Conservation (phyloP, 1,140 invertebrate species). For the Macrobrachium rosenbergii region DNA sequence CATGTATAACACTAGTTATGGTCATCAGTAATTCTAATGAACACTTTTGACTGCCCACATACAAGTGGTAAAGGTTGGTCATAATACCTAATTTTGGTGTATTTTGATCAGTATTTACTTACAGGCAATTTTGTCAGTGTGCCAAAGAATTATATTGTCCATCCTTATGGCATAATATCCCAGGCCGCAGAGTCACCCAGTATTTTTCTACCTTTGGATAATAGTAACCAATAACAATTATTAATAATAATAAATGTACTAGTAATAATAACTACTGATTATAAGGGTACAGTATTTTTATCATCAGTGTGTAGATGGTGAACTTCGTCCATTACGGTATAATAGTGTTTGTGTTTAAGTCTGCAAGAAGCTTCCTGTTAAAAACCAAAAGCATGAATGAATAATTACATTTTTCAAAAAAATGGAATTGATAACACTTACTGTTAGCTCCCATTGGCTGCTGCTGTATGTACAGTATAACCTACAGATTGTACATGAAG, state of each 20-base stretch:
- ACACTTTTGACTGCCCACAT: background rate
- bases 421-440: no score
- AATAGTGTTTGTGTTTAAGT: background rate
- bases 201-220: conserved; percentile 58
- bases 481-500: no score
- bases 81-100: conserved; percentile 14
- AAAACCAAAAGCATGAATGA: background rate
- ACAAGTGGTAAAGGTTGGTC: background rate
- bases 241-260: no score
- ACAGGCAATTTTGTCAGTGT: conserved; percentile 39
- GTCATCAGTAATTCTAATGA: background rate
- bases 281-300: conserved; percentile 57
- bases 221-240: background rate
- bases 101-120: conserved; percentile 30
- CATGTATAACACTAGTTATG: no score
- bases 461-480: no score
- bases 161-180: conserved; percentile 41
- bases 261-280: background rate
- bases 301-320: conserved; percentile 42
- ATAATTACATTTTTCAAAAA: no score
- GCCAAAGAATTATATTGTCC: conserved; percentile 53
- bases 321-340: conserved; percentile 6
- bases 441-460: no score
- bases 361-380: background rate
- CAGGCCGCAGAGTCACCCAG: conserved; percentile 48